Percentiles rank a stretch among this genome's conserved stretches.
Evolutionary conservation across 2,113 vertebrate genomes (phyloP).

Genomic region (Calidris pygmaea): DNA sequence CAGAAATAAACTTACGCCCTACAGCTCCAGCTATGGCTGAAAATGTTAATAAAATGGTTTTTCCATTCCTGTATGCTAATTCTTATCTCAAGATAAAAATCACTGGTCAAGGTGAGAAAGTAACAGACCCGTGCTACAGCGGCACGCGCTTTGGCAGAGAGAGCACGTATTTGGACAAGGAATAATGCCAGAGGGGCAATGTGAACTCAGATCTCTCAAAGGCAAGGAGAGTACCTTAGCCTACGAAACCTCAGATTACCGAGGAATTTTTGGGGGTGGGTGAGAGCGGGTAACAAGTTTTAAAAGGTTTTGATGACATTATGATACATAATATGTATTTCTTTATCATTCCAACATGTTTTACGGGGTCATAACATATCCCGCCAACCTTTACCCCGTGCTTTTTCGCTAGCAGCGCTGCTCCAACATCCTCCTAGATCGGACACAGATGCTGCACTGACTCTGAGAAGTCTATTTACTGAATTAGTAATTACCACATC

Average conservation of each 20-base stretch:
- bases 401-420: neutral
- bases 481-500: conserved; percentile 46
- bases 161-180: neutral
- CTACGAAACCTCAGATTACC: neutral
- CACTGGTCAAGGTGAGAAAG: neutral
- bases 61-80: neutral
- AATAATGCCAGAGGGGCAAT: neutral
- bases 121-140: neutral
- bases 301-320: neutral
- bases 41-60: neutral
- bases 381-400: neutral
- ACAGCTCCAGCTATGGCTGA: neutral
- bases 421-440: neutral
- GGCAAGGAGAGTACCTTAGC: neutral
- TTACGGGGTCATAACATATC: neutral
- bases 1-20: neutral
- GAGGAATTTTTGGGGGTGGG: neutral
- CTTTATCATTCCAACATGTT: neutral
- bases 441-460: conserved; percentile 14
- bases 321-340: neutral
- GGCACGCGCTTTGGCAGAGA: neutral
- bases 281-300: neutral
- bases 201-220: neutral
- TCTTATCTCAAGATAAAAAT: neutral
- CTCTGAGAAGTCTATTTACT: conserved; percentile 24